Conservation (phyloP, 2,888 invertebrate species). For the Cinara cedri region DNA sequence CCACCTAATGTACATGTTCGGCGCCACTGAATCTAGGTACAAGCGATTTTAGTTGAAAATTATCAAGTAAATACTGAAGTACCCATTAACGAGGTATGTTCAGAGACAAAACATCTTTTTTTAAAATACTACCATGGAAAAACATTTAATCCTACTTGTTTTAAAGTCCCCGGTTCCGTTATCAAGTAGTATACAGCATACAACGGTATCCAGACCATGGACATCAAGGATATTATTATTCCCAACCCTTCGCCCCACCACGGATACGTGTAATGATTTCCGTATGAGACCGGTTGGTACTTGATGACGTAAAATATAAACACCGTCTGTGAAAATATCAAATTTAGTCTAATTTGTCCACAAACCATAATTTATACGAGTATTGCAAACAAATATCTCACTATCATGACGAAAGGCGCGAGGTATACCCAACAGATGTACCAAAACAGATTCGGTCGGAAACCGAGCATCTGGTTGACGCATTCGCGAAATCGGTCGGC, state of each 20-base stretch:
- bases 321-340: conserved; percentile 66
- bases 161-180: conserved; percentile 65
- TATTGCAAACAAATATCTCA: conserved; percentile 62
- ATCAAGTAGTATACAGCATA: conserved; percentile 70
- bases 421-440: conserved; percentile 69
- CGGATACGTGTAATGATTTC: conserved; percentile 67
- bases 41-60: too few relatives aligned
- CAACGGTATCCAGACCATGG: conserved; percentile 72
- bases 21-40: too few relatives aligned
- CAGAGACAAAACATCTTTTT: too few relatives aligned
- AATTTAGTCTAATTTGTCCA: too few relatives aligned
- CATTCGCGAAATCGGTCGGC: conserved; percentile 69
- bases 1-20: too few relatives aligned
- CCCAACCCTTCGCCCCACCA: conserved; percentile 70
- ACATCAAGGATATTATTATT: conserved; percentile 69
- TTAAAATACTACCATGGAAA: too few relatives aligned
- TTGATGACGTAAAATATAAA: conserved; percentile 70
- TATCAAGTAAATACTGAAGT: too few relatives aligned
- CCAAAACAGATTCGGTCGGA: conserved; percentile 67
- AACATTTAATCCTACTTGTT: conserved; percentile 67
- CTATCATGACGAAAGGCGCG: conserved; percentile 69
- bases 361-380: too few relatives aligned
- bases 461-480: conserved; percentile 71
- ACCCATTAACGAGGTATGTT: too few relatives aligned
- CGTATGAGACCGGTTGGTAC: conserved; percentile 69